Evolutionary conservation across 2,797 vertebrate genomes (phyloP), one percentile per base, ranked within the genome.

Genomic region (Paratrypauchen microcephalus): DNA sequence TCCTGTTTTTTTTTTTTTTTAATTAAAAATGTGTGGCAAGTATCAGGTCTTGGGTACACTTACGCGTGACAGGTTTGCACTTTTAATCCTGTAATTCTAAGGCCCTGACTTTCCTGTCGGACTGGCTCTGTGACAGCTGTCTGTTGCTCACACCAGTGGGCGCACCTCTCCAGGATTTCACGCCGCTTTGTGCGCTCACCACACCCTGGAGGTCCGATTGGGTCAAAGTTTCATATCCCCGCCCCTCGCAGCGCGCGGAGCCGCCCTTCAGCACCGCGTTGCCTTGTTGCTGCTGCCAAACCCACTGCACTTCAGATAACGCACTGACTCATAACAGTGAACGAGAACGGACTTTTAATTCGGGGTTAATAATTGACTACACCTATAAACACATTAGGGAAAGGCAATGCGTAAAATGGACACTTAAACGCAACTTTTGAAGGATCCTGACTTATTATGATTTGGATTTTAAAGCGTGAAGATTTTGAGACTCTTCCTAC

Each of bases 161-260:
- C 86, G 89, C 85, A 88, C 81, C 85, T 89, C 89, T 66, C 92
- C 80, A 86, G 77, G 57, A 30, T 87, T 86, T 87, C 61, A 80
- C 65, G 21, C 12, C 7, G 66, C 26, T 2, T 65, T 67, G 8
- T 69, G 58, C 21, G 5, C 16, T 67, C 67, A 75, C 89, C 88
- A 86, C 94, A 92, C 91, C 81, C 81, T 62, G 47, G 41, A 8
- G 15, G 13, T 0, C 21, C 70, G 86, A 94, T 94, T 93, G 89
- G 94, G 21, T 48, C 24, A 85, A 94, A 94, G 93, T 94, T 94
- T 79, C 0, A 3, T 12, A 66, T 75, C 70, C 7, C 88, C 92
- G 73, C 92, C 93, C 58, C 85, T 69, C 72, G 0, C 8, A 70
- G 54, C 16, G 0, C 21, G 47, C 68, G 76, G 76, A 62, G 5